These are phyloP conservation scores for Lepidotrigona ventralis DNA, from an alignment of 1,140 invertebrate genomes.

Conservation along the genomic window DNA sequence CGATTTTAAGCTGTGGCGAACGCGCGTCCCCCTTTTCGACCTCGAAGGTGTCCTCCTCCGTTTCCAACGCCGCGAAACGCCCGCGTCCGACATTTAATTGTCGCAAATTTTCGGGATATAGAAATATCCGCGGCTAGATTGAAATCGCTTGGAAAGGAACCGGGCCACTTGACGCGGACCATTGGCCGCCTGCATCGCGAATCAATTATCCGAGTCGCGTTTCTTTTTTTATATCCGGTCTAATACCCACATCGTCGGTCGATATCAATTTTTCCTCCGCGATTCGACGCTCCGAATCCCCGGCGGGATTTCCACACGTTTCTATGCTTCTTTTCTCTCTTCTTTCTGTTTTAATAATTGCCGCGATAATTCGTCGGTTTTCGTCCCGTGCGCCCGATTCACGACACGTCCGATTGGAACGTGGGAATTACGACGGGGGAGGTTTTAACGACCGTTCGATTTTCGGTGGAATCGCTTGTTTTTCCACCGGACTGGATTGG, in stretches of 20 bases:
- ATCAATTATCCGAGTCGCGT: constrained; percentile 26
- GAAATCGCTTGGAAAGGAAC: constrained; percentile 6
- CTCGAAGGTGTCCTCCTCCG: too few relatives aligned
- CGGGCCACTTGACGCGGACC: not conserved
- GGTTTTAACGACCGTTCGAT: constrained; percentile 2
- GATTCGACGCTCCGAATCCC: not conserved
- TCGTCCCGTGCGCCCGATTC: not conserved
- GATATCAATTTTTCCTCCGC: constrained; percentile 52
- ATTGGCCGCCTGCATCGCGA: not conserved
- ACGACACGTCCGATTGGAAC: not conserved
- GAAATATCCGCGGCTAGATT: not conserved
- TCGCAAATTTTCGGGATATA: constrained; percentile 26
- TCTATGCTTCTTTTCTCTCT: not conserved
- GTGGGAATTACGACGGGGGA: not conserved
- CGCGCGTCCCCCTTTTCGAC: not conserved
- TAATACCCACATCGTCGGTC: constrained; percentile 23
- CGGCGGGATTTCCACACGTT: not conserved
- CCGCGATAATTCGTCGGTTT: not conserved
- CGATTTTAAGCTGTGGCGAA: constrained; percentile 59
- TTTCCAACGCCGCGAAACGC: not conserved
- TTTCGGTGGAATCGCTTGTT: not conserved
- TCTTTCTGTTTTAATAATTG: constrained; percentile 14
- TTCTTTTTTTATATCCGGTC: constrained; percentile 16
- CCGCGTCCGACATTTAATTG: constrained; percentile 27
- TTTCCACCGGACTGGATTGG: not conserved